Percentiles rank a stretch among this genome's conserved stretches.
phyloP scores from a whole-genome alignment of 2,797 vertebrate species.

The Telmatherina bonti region DNA sequence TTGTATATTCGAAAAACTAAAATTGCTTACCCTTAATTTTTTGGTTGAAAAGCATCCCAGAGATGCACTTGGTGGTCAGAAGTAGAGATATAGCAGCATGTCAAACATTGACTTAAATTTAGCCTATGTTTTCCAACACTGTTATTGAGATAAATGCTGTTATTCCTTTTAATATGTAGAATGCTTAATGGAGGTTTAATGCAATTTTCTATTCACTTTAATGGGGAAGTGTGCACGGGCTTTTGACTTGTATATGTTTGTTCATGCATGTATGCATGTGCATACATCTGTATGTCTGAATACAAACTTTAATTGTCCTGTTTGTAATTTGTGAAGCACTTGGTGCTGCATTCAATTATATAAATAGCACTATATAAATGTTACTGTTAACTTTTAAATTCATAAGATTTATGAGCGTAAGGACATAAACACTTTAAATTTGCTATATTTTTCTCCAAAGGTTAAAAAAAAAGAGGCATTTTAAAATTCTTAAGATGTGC shows the following conservation, averaged over 20 bases:
- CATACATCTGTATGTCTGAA: too few relatives aligned
- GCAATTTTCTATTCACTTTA: too few relatives aligned
- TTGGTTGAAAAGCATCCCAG: background rate
- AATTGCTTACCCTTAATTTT: background rate
- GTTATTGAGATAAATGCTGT: conserved; percentile 13
- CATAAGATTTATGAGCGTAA: background rate
- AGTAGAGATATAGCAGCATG: background rate
- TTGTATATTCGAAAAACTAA: background rate
- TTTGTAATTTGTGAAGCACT: too few relatives aligned
- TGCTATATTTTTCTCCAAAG: conserved; percentile 6
- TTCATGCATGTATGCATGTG: too few relatives aligned
- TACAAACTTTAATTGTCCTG: too few relatives aligned
- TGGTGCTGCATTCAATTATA: too few relatives aligned
- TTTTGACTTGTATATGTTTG: too few relatives aligned
- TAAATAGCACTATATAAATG: too few relatives aligned
- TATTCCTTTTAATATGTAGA: background rate
- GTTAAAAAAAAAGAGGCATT: conserved; percentile 15
- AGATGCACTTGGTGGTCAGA: background rate
- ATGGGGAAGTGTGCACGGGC: too few relatives aligned
- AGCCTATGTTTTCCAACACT: conserved; percentile 7
- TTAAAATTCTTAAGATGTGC: conserved; percentile 18
- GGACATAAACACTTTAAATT: conserved; percentile 17
- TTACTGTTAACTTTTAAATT: conserved; percentile 10
- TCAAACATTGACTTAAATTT: conserved; percentile 5
- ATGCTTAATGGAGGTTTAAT: too few relatives aligned